Base-by-base conservation (phyloP, 2,113 vertebrate genomes). In the Formicarius rufipectus region DNA sequence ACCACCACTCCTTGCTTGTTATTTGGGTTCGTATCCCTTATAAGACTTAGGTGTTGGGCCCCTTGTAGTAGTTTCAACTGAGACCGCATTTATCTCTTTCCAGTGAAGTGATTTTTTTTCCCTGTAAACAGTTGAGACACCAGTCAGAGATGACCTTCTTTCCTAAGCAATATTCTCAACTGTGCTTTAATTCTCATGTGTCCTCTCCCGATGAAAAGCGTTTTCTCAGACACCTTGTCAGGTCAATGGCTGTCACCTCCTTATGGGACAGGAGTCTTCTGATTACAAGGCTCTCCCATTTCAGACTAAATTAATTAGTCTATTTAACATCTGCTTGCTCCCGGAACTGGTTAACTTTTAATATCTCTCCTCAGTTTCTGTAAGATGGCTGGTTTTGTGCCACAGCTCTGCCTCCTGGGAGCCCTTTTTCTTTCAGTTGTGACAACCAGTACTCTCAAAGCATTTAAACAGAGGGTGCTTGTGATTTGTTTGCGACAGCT, bases 291-390 rank as follows among this genome's bases (percentile, higher is more conserved):
- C 35, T 96, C 68, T 95, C 67, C 75, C 90, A 64, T 93, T 95
- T 93, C 92, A 90, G 47, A 49, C 42, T 74, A 59, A 86, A 88
- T 90, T 80, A 96, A 74, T 95, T 75, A 78, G 68, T 95, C 9
- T 4, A 33, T 84, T 85, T 91, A 94, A 90, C 83, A 95, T 74
- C 90, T 92, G 83, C 56, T 92, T 58, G 63, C 44, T 96, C 80
- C 62, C 79, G 90, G 73, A 85, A 89, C 66, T 3, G 4, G 45
- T 78, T 89, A 58, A 73, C 56, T 96, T 96, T 87, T 79, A 94
- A 91, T 90, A 87, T 50, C 23, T 92, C 83, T 93, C 52, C 25
- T 35, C 23, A 30, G 17, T 59, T 91, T 77, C 55, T 71, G 6
- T 80, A 49, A 74, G 79, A 67, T 60, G 64, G 12, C 72, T 94